Conservation (phyloP, 2,113 vertebrate species). For the Callaeas wilsoni region DNA sequence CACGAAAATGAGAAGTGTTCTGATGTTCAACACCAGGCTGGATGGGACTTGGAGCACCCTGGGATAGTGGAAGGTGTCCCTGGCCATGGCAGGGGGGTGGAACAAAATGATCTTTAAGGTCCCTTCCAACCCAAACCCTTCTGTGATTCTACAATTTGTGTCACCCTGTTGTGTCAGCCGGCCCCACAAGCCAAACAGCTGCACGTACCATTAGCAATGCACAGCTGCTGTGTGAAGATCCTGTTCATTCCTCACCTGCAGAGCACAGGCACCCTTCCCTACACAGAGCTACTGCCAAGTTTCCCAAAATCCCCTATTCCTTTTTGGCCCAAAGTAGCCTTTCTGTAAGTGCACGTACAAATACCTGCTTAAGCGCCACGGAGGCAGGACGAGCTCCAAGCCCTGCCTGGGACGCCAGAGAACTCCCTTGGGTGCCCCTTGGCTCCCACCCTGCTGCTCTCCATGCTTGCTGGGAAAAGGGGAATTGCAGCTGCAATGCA, state of each 20-base stretch:
- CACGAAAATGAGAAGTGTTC: not conserved
- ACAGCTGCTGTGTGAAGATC: fast-evolving
- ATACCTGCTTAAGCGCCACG: fast-evolving
- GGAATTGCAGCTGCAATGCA: fast-evolving
- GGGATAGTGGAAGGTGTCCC: not conserved
- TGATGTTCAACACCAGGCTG: not conserved
- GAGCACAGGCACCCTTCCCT: not conserved
- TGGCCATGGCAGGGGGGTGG: not conserved
- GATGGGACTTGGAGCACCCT: not conserved
- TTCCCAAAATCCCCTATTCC: not conserved
- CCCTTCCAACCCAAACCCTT: not conserved
- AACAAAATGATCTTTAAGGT: not conserved
- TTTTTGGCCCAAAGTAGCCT: not conserved
- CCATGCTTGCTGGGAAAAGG: fast-evolving
- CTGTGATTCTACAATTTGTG: not conserved
- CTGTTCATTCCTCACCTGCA: not conserved
- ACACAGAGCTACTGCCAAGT: not conserved
- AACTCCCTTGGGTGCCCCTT: no score
- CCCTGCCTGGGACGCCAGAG: not conserved
- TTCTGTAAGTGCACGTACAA: not conserved
- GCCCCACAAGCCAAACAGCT: not conserved
- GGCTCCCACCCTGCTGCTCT: not conserved
- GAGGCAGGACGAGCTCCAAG: not conserved
- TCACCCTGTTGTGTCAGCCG: fast-evolving
- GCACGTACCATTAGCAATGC: fast-evolving